These are phyloP conservation scores for Deladenus siricidicola DNA, from an alignment of 2,888 invertebrate species.

Conservation along the genomic window DNA sequence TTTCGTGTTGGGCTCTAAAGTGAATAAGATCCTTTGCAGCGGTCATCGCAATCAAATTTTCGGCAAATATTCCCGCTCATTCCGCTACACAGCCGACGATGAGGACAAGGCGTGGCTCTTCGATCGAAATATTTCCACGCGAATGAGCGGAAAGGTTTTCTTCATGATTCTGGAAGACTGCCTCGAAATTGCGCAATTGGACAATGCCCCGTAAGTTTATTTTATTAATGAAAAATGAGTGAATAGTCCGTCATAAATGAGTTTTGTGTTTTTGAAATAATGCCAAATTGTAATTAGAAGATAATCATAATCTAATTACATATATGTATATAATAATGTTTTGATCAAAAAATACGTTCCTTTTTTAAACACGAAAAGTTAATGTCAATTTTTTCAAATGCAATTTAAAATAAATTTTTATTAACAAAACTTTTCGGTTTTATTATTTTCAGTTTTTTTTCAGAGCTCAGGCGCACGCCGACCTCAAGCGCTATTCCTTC, in stretches of 20 bases:
- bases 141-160: conserved; percentile 26
- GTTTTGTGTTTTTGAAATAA: too few relatives aligned
- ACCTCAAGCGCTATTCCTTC: conserved; percentile 28
- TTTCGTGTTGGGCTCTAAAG: conserved; percentile 42
- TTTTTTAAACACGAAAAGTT: neutral
- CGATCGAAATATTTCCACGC: conserved; percentile 23
- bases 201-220: conserved; percentile 25
- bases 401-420: conserved; percentile 2
- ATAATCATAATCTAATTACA: too few relatives aligned
- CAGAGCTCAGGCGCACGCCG: conserved; percentile 18
- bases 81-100: conserved; percentile 48
- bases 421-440: neutral
- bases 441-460: neutral
- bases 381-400: neutral
- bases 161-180: conserved; percentile 28
- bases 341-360: too few relatives aligned
- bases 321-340: too few relatives aligned
- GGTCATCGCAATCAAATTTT: conserved; percentile 32
- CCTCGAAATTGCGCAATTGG: conserved; percentile 26
- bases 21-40: conserved; percentile 20
- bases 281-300: too few relatives aligned
- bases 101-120: conserved; percentile 44
- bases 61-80: conserved; percentile 39
- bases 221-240: too few relatives aligned
- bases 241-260: too few relatives aligned